Percentiles rank a stretch among this genome's conserved stretches.
These are phyloP conservation scores for Epinotia ramella DNA, from an alignment of 2,888 invertebrate species.

Conservation along the genomic window DNA sequence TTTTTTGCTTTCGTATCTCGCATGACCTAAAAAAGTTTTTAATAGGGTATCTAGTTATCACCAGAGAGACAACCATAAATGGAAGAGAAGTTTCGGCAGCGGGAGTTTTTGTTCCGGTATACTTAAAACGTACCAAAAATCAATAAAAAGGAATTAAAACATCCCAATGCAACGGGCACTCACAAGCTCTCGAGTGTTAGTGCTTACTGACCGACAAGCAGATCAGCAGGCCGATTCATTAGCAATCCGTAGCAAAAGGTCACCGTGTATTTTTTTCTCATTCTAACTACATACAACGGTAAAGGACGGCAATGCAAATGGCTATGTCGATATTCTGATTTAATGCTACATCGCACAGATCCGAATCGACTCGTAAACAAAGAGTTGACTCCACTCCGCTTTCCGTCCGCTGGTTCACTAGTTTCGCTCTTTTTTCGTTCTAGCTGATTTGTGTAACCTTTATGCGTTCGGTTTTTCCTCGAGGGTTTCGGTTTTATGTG, in stretches of 20 bases:
- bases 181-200: not conserved
- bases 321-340: not conserved
- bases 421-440: constrained; percentile 63
- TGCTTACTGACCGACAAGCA: not conserved
- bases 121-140: not conserved
- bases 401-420: constrained; percentile 61
- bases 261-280: not conserved
- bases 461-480: constrained; percentile 54
- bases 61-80: constrained; percentile 14
- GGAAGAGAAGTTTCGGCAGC: not conserved
- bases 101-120: not conserved
- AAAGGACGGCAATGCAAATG: constrained; percentile 17
- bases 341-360: not conserved
- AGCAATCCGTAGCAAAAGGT: not conserved
- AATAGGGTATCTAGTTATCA: constrained; percentile 42
- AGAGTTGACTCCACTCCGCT: constrained; percentile 70
- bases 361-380: constrained; percentile 70
- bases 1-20: constrained; percentile 37
- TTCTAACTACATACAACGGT: not conserved
- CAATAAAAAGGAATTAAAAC: constrained; percentile 6
- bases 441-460: constrained; percentile 68
- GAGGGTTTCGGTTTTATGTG: constrained; percentile 27
- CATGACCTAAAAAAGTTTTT: constrained; percentile 44
- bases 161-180: not conserved
- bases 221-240: constrained; percentile 1